Evolutionary conservation across 2,113 vertebrate species (phyloP).

Genomic region (Etia nguti): DNA sequence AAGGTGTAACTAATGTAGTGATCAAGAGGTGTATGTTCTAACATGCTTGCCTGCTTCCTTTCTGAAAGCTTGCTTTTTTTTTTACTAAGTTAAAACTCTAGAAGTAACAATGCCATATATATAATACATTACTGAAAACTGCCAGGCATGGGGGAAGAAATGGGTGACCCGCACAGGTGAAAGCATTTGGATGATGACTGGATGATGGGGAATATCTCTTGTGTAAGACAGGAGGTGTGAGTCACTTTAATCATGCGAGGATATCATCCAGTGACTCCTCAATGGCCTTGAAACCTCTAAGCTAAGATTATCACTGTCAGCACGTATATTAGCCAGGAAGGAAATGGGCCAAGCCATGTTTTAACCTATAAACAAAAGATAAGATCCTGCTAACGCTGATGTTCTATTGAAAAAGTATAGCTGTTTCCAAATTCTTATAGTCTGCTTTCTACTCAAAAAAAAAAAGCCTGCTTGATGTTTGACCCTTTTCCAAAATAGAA

Average conservation of each 20-base stretch:
- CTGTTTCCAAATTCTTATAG: background rate
- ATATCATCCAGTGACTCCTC: slow-evolving; percentile 42
- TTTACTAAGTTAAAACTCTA: background rate
- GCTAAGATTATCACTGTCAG: slow-evolving; percentile 68
- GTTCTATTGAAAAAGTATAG: background rate
- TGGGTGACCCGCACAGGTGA: background rate
- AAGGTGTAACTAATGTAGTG: background rate
- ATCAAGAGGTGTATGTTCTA: background rate
- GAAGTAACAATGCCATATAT: background rate
- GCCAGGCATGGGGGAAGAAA: background rate
- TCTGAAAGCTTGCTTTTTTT: background rate
- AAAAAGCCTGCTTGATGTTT: background rate
- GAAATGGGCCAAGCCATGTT: background rate
- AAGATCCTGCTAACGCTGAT: background rate
- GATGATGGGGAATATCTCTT: background rate
- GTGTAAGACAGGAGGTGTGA: background rate
- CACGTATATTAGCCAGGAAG: slow-evolving; percentile 1
- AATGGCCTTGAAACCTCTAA: slow-evolving; percentile 58
- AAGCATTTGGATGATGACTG: background rate
- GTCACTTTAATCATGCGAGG: slow-evolving; percentile 31
- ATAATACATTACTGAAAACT: background rate
- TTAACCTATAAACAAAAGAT: slow-evolving; percentile 3
- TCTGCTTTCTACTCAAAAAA: background rate
- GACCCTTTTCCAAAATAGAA: background rate
- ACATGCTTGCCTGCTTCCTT: background rate